phyloP scores from a whole-genome alignment of 1,140 invertebrate genomes.

The Cydia splendana region DNA sequence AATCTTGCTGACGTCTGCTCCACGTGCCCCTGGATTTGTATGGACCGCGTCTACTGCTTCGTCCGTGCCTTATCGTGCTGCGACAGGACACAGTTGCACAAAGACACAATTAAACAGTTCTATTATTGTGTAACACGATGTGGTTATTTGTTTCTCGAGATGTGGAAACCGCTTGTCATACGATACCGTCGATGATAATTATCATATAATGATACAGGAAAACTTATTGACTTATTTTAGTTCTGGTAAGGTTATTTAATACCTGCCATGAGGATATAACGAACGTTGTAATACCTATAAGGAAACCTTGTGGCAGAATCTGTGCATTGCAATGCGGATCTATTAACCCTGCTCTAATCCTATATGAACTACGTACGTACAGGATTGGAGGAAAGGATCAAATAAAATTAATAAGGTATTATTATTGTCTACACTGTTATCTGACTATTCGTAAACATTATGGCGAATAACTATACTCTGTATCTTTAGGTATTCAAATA shows the following conservation, averaged over 20 bases:
- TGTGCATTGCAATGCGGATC: not conserved
- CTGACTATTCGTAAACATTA: too few relatives aligned
- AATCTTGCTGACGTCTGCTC: not conserved
- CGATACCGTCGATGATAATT: not conserved
- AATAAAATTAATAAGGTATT: too few relatives aligned
- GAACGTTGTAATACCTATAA: too few relatives aligned
- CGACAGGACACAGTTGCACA: not conserved
- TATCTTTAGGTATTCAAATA: too few relatives aligned
- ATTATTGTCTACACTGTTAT: too few relatives aligned
- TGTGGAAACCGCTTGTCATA: not conserved
- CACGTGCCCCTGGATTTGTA: not conserved
- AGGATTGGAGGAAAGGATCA: too few relatives aligned
- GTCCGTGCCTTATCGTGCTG: not conserved
- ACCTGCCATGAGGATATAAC: not conserved
- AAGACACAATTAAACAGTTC: not conserved
- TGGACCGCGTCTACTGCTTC: not conserved
- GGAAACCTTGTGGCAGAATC: too few relatives aligned
- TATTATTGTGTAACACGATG: not conserved
- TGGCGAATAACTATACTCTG: too few relatives aligned
- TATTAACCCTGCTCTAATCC: not conserved
- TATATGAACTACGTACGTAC: too few relatives aligned
- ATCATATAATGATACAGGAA: slow-evolving; percentile 6
- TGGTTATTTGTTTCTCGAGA: slow-evolving; percentile 12
- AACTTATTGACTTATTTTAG: not conserved
- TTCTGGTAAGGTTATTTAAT: not conserved